Conservation (phyloP, 2,113 vertebrate genomes). For the Furnarius figulus region DNA sequence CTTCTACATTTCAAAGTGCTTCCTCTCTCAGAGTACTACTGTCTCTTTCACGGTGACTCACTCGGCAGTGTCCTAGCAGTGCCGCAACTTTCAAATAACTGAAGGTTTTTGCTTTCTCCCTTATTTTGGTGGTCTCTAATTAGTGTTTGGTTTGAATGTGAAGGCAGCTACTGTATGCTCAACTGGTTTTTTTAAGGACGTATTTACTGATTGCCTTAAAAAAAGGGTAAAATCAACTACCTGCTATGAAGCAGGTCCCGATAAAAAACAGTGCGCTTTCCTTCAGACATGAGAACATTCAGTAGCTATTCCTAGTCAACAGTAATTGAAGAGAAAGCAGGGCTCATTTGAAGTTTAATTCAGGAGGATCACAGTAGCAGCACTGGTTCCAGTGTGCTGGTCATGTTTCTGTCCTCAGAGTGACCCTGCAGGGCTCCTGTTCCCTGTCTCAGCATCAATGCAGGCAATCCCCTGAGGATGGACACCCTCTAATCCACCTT, state of each 20-base stretch:
- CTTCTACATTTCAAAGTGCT: background rate
- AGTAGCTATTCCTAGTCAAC: background rate
- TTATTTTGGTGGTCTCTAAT: background rate
- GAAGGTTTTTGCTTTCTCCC: background rate
- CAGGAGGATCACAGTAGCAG: conserved; percentile 25
- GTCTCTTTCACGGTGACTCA: background rate
- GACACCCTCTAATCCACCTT: background rate
- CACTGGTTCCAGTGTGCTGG: background rate
- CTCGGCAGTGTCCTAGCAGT: background rate
- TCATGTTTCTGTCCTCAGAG: conserved; percentile 48
- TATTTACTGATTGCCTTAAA: background rate
- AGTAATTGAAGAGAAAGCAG: conserved; percentile 7
- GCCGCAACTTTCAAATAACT: background rate
- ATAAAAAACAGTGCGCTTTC: conserved; percentile 1
- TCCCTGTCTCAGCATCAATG: conserved; percentile 24
- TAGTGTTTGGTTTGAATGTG: background rate
- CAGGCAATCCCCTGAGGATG: background rate
- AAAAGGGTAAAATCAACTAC: background rate
- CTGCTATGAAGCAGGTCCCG: background rate
- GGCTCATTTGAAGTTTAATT: conserved; percentile 44
- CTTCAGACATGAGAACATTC: background rate
- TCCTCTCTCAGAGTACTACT: background rate
- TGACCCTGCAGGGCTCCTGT: conserved; percentile 44
- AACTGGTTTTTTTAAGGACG: background rate
- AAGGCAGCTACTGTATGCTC: background rate